Percentiles rank a stretch among this genome's conserved stretches.
Evolutionary conservation across 2,113 vertebrate genomes (phyloP).

Genomic region (Forbesichthys agassizii): DNA sequence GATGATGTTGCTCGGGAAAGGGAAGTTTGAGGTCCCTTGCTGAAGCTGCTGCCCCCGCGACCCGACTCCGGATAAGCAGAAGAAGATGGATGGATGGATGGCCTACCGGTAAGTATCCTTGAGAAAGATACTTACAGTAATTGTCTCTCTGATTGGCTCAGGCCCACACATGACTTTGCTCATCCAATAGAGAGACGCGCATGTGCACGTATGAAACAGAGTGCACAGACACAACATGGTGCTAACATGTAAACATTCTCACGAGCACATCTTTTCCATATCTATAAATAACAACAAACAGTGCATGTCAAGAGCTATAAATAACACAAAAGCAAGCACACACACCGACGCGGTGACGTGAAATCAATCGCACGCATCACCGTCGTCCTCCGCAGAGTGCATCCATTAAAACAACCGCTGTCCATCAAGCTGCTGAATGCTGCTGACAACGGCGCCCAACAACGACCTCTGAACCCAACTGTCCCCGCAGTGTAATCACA

Average conservation of each 20-base stretch:
- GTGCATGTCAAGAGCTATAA: neutral
- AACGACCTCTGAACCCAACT: constrained; percentile 15
- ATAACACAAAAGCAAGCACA: no score
- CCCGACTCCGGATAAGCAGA: no score
- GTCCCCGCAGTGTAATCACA: neutral
- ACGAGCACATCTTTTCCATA: neutral
- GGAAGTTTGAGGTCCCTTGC: no score
- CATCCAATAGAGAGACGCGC: no score
- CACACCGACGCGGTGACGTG: neutral
- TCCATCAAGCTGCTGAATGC: constrained; percentile 6
- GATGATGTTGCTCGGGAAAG: no score
- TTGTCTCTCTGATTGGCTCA: no score
- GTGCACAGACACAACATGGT: neutral
- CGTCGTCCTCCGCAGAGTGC: constrained; percentile 21
- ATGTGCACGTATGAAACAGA: no score
- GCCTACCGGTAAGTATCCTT: no score
- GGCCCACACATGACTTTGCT: no score
- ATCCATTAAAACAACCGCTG: constrained; percentile 2
- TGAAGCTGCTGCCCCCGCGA: no score
- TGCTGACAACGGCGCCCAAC: constrained; percentile 1
- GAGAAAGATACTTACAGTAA: no score
- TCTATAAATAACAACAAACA: neutral
- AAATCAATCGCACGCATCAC: constrained; percentile 6
- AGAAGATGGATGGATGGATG: no score
- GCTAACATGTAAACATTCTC: constrained; percentile 2